Evolutionary conservation across 1,140 invertebrate species (phyloP), one percentile per base, ranked within the genome.

Genomic region (Anoplolepis gracilipes): DNA sequence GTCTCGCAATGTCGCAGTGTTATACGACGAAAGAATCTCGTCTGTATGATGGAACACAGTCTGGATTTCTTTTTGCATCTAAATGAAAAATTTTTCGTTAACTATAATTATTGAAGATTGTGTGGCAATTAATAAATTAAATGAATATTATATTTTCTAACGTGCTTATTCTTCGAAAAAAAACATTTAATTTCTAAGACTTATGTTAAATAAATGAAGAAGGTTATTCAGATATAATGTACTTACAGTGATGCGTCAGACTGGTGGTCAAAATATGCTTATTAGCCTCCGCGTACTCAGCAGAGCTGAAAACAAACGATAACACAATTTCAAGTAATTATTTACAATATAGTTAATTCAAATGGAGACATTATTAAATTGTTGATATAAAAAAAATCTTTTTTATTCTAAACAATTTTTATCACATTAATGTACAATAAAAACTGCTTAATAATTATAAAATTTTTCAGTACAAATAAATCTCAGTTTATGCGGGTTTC

Each of bases 211-310:
- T 19, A 10, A 16, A 49, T 46, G 7, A 0, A 33, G 22, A 70
- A 11, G 3, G 42, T 1, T 53, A 55, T 10, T 33, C 22, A 39
- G 11, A 42, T 8, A 4, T 28, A 13, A 49, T 46, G 13, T 88
- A 93, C 92, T 93, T 88, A 93, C 92, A 93, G 67, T 93, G 92
- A 90, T 88, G 90, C 76, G 92, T 93, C 92, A 93, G 90, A 86
- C 89, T 91, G 77, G 92, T 92, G 70, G 92, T 93, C 89, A 93
- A 90, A 89, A 92, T 90, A 46, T 92, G 91, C 70, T 92, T 90
- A 64, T 89, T 91, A 65, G 73, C 53, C 59, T 92, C 90, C 86
- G 84, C 85, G 87, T 91, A 87, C 22, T 91, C 89, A 33, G 67
- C 42, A 39, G 82, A 84, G 87, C 92, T 93, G 92, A 55, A 93